Conservation (phyloP, 2,888 invertebrate genomes). For the Chamaedrilus cognettii region DNA sequence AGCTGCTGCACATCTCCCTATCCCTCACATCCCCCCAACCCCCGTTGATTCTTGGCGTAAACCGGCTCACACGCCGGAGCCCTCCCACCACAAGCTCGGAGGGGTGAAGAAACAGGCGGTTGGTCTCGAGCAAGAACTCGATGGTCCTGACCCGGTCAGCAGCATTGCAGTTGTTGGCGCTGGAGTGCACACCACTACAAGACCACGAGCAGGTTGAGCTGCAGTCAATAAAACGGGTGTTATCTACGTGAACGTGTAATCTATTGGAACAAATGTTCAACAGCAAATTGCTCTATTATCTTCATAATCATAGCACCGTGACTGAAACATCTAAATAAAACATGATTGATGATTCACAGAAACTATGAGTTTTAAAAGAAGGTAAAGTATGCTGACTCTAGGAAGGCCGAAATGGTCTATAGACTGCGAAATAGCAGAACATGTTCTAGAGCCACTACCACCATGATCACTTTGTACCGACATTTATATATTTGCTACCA, state of each 20-base stretch:
- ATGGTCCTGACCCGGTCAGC: conserved; percentile 50
- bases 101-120: conserved; percentile 61
- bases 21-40: conserved; percentile 97
- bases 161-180: conserved; percentile 66
- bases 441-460: no score
- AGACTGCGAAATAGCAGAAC: no score
- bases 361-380: no score
- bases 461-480: no score
- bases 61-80: conserved; percentile 7
- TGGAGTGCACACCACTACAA: conserved; percentile 90
- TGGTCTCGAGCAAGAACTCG: conserved; percentile 54
- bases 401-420: background rate
- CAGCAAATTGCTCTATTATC: no score
- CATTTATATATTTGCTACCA: no score
- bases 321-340: no score
- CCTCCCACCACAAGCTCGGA: conserved; percentile 49
- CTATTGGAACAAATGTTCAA: no score
- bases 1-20: conserved; percentile 72
- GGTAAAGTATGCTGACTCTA: background rate
- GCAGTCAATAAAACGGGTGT: background rate
- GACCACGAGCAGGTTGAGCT: background rate
- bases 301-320: no score
- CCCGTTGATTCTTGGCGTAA: conserved; percentile 70
- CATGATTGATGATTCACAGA: background rate
- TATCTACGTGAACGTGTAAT: background rate